Evolutionary conservation across 2,113 vertebrate species (phyloP).

Genomic region (Chaenocephalus aceratus): DNA sequence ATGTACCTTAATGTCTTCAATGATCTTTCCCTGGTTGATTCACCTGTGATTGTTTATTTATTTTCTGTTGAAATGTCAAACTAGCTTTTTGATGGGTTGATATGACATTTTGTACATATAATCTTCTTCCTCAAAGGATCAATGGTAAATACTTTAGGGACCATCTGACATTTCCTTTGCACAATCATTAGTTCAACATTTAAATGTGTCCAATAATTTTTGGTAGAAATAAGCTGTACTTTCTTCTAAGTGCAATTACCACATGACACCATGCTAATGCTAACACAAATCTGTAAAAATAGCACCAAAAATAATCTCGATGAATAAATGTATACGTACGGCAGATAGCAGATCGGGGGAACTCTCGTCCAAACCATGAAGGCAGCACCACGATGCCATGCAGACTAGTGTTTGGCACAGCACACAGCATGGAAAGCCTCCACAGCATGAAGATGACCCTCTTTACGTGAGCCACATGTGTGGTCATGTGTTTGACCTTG

Average conservation of each 20-base stretch:
- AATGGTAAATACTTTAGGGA: background rate
- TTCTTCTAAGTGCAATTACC: background rate
- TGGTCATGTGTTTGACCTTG: conserved; percentile 76
- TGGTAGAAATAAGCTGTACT: background rate
- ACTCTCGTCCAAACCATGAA: conserved; percentile 61
- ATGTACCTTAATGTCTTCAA: background rate
- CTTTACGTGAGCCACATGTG: conserved; percentile 73
- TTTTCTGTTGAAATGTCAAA: no score
- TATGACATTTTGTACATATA: background rate
- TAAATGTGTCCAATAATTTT: background rate
- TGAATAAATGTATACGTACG: conserved; percentile 41
- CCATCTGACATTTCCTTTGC: background rate
- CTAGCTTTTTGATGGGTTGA: background rate
- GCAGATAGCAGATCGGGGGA: conserved; percentile 78
- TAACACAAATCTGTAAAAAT: background rate
- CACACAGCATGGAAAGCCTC: conserved; percentile 79
- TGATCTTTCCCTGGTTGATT: background rate
- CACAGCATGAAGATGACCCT: conserved; percentile 77
- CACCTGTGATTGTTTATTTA: no score
- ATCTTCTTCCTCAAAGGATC: background rate
- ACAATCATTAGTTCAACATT: background rate
- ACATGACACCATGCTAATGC: background rate
- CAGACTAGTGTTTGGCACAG: conserved; percentile 81
- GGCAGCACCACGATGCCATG: conserved; percentile 70
- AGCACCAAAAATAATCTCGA: background rate